A percentile compares a stretch with the other conserved stretches of the same genome.
Evolutionary conservation across 2,888 invertebrate genomes (phyloP).

Genomic region (Cistogaster globosa): DNA sequence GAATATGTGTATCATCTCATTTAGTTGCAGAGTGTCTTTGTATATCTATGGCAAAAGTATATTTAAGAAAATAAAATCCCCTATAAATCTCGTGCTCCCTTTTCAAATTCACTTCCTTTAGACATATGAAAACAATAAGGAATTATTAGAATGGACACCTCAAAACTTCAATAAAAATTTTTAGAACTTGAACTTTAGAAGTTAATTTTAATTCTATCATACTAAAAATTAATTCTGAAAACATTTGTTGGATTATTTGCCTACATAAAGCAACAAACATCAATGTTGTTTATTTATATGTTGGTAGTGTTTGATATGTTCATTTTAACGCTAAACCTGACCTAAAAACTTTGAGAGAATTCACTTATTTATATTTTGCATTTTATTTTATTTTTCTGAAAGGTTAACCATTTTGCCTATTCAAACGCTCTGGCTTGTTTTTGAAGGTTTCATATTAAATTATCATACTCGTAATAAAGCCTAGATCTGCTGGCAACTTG

Average conservation of each 20-base stretch:
- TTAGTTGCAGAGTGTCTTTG: too few relatives aligned
- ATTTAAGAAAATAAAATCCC: too few relatives aligned
- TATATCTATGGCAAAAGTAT: too few relatives aligned
- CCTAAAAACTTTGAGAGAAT: constrained; percentile 12
- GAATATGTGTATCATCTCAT: too few relatives aligned
- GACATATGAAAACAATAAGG: too few relatives aligned
- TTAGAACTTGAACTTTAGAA: too few relatives aligned
- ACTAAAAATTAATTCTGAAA: neutral
- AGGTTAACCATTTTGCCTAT: constrained; percentile 13
- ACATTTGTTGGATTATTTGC: neutral
- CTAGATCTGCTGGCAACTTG: neutral
- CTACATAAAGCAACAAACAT: too few relatives aligned
- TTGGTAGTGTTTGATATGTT: neutral
- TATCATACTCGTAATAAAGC: constrained; percentile 24
- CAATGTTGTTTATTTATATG: constrained; percentile 10
- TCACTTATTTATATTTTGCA: neutral
- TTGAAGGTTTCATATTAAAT: constrained; percentile 28
- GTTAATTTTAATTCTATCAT: too few relatives aligned
- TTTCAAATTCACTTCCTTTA: too few relatives aligned
- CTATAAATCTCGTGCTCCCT: too few relatives aligned
- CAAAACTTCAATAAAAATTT: too few relatives aligned
- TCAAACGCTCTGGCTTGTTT: neutral
- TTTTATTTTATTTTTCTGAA: constrained; percentile 17
- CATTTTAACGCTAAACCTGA: constrained; percentile 42
- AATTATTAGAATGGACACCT: too few relatives aligned